These are phyloP conservation scores for Puma concolor DNA, from an alignment of 2,113 vertebrate species.

Conservation along the genomic window DNA sequence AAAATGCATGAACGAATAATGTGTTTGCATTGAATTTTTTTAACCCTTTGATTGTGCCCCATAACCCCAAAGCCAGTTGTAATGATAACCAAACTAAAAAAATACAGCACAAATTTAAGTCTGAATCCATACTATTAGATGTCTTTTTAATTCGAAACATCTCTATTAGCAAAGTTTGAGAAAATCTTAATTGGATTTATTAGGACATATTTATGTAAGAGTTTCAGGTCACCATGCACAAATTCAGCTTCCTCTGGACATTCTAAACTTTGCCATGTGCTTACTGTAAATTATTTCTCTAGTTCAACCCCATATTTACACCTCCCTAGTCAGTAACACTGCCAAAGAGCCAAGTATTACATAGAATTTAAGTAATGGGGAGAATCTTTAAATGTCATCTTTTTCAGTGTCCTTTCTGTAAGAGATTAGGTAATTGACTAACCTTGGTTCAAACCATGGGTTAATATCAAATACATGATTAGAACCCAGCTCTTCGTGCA, in stretches of 20 bases:
- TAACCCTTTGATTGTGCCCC: not conserved
- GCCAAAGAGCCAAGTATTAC: not conserved
- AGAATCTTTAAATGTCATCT: not conserved
- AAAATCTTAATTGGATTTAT: not conserved
- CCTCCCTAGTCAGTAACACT: not conserved
- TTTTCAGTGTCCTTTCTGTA: not conserved
- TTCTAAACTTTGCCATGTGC: not conserved
- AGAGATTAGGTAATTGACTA: not conserved
- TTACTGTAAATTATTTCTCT: not conserved
- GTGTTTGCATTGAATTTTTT: not conserved
- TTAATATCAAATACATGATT: not conserved
- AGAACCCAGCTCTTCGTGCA: not conserved
- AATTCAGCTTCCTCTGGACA: conserved; percentile 7
- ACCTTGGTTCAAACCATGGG: not conserved
- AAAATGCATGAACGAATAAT: not conserved
- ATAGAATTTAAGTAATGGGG: not conserved
- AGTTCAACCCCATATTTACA: not conserved
- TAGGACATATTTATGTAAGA: not conserved
- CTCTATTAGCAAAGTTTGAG: not conserved
- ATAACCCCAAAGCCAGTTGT: not conserved
- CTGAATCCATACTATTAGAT: not conserved
- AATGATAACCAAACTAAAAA: conserved; percentile 2
- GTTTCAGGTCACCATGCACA: not conserved
- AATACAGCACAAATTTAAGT: not conserved
- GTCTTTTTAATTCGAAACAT: not conserved